Evolutionary conservation across 2,113 vertebrate species (phyloP).

Genomic region (Limnothrissa miodon): DNA sequence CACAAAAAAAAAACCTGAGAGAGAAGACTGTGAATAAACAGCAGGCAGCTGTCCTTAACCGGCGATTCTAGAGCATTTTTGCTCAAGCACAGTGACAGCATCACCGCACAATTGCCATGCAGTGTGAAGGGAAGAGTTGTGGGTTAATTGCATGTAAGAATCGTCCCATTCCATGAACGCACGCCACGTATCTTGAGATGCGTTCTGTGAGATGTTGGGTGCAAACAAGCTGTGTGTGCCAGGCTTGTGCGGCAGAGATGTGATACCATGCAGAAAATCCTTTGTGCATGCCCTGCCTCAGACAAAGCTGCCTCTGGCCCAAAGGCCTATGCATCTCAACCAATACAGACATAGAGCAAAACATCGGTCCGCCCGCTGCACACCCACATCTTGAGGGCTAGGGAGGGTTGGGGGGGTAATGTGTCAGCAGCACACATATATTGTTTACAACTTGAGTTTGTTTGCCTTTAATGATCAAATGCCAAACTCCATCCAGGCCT

Average conservation of each 20-base stretch:
- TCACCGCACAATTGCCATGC: not conserved
- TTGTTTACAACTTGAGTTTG: constrained; percentile 53
- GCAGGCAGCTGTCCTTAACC: constrained; percentile 7
- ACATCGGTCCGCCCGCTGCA: not conserved
- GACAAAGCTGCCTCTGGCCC: not conserved
- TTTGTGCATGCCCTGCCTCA: not conserved
- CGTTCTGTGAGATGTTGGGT: not conserved
- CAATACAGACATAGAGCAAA: constrained; percentile 10
- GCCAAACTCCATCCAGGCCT: constrained; percentile 63
- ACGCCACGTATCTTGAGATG: not conserved
- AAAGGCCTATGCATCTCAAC: not conserved
- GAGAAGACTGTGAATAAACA: constrained; percentile 2
- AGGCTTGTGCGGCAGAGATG: not conserved
- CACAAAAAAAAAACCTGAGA: not conserved
- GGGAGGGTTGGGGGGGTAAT: not conserved
- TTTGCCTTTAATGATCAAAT: constrained; percentile 70
- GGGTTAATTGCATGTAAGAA: not conserved
- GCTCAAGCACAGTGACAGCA: not conserved
- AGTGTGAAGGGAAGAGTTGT: constrained; percentile 22
- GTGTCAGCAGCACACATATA: not conserved
- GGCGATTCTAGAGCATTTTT: not conserved
- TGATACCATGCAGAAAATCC: constrained; percentile 12
- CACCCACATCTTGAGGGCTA: not conserved
- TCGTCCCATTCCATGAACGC: not conserved
- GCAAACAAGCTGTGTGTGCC: constrained; percentile 21